phyloP scores from a whole-genome alignment of 1,140 invertebrate species.

The Agraylea sexmaculata region DNA sequence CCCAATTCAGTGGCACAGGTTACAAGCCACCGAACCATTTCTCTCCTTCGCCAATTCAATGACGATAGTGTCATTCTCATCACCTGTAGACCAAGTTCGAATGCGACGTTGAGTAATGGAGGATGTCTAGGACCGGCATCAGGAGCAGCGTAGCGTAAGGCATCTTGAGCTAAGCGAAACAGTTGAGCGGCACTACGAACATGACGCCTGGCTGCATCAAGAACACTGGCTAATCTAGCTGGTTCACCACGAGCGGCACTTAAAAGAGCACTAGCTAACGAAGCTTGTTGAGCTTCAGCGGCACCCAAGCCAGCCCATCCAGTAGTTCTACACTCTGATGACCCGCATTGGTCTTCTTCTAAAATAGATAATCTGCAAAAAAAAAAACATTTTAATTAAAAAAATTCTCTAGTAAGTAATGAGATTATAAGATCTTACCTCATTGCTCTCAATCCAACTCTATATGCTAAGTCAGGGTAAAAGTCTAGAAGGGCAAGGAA shows the following conservation, averaged over 20 bases:
- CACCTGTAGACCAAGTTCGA: conserved; percentile 73
- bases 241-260: conserved; percentile 61
- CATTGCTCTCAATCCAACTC: conserved; percentile 50
- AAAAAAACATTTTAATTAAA: conserved; percentile 12
- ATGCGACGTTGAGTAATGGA: conserved; percentile 62
- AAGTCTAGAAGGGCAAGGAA: conserved; percentile 62
- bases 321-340: conserved; percentile 34
- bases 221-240: conserved; percentile 53
- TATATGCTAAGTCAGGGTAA: conserved; percentile 66
- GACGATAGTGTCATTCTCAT: conserved; percentile 72
- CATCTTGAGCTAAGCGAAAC: conserved; percentile 74
- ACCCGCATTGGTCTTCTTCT: conserved; percentile 59
- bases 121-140: conserved; percentile 58
- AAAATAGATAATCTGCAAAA: conserved; percentile 56
- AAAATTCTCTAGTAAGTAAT: conserved; percentile 2
- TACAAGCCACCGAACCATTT: conserved; percentile 80
- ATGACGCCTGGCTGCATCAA: conserved; percentile 65
- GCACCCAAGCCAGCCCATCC: conserved; percentile 46
- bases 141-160: conserved; percentile 68
- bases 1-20: conserved; percentile 76
- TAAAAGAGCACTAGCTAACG: conserved; percentile 66
- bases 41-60: conserved; percentile 65
- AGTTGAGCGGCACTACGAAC: conserved; percentile 74
- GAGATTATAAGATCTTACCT: conserved; percentile 26
- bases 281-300: conserved; percentile 72